Conservation (phyloP, 2,888 invertebrate genomes). For the Exocentrus adspersus region DNA sequence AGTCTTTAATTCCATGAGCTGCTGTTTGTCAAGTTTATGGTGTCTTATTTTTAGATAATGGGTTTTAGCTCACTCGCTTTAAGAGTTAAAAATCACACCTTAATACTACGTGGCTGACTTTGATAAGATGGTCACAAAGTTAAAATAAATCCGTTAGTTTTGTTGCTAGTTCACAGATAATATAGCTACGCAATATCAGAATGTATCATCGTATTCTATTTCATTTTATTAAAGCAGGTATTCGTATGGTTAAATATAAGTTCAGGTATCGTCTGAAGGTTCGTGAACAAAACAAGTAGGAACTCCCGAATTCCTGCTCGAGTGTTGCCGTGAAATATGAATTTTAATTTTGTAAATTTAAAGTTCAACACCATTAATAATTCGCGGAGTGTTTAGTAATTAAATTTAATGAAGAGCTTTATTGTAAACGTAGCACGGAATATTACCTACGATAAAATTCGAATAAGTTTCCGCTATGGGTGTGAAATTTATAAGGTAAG, state of each 20-base stretch:
- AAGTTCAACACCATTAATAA: conserved; percentile 33
- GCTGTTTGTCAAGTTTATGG: conserved; percentile 23
- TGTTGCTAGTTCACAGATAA: too few relatives aligned
- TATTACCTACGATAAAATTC: conserved; percentile 30
- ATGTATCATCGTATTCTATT: too few relatives aligned
- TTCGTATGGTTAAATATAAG: neutral
- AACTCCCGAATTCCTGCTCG: conserved; percentile 7
- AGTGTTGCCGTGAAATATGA: conserved; percentile 14
- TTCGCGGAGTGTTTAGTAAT: conserved; percentile 35
- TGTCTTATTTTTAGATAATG: conserved; percentile 7
- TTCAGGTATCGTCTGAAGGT: neutral
- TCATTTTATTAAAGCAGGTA: too few relatives aligned
- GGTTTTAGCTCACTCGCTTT: neutral
- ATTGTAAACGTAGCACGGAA: conserved; percentile 34
- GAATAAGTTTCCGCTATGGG: conserved; percentile 22
- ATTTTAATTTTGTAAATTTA: conserved; percentile 37
- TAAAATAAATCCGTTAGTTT: too few relatives aligned
- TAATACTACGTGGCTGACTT: conserved; percentile 1
- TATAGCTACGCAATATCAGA: too few relatives aligned
- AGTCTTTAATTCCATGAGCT: conserved; percentile 18
- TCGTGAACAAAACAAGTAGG: neutral
- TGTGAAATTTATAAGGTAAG: conserved; percentile 23
- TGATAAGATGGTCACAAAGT: neutral
- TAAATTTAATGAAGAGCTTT: conserved; percentile 40
- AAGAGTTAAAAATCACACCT: conserved; percentile 12